phyloP scores from a whole-genome alignment of 2,888 invertebrate genomes.

The Ennomos fuscantarius region DNA sequence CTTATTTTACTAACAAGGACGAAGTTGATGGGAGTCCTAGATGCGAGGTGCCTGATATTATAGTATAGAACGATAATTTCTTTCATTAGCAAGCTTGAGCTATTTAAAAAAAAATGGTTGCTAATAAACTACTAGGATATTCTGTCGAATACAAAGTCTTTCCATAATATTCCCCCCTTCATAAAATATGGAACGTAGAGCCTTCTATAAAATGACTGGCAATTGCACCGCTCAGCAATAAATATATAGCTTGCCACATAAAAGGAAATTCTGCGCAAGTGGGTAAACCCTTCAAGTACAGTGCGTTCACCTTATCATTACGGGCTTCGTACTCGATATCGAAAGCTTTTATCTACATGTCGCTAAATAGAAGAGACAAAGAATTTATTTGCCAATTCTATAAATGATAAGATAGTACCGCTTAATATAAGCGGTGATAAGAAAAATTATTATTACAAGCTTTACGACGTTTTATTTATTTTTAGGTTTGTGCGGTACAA shows the following conservation, averaged over 20 bases:
- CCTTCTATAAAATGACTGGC: slow-evolving; percentile 12
- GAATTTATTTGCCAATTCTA: slow-evolving; percentile 46
- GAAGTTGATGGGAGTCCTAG: background rate
- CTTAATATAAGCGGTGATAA: slow-evolving; percentile 46
- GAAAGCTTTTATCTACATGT: slow-evolving; percentile 36
- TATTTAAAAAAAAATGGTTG: too few species aligned
- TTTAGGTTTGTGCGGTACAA: too few species aligned
- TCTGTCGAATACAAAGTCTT: background rate
- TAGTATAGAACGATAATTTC: background rate
- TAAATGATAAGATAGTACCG: slow-evolving; percentile 54
- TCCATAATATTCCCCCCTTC: slow-evolving; percentile 4
- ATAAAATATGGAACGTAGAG: slow-evolving; percentile 13
- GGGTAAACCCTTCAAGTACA: slow-evolving; percentile 20
- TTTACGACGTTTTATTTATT: background rate
- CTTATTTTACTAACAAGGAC: slow-evolving; percentile 9
- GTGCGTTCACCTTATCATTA: slow-evolving; percentile 26
- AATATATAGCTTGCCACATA: slow-evolving; percentile 21
- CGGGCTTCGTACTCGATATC: too few species aligned
- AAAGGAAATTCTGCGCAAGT: slow-evolving; percentile 20
- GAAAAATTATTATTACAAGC: slow-evolving; percentile 11
- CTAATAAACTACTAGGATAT: background rate
- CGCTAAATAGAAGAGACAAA: slow-evolving; percentile 46
- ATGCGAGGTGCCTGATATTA: slow-evolving; percentile 5
- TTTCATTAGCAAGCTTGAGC: too few species aligned
- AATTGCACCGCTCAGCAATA: slow-evolving; percentile 12